Percentiles rank a stretch among this genome's conserved stretches.
phyloP scores from a whole-genome alignment of 2,888 invertebrate genomes.

The Sphaerophoria taeniata region DNA sequence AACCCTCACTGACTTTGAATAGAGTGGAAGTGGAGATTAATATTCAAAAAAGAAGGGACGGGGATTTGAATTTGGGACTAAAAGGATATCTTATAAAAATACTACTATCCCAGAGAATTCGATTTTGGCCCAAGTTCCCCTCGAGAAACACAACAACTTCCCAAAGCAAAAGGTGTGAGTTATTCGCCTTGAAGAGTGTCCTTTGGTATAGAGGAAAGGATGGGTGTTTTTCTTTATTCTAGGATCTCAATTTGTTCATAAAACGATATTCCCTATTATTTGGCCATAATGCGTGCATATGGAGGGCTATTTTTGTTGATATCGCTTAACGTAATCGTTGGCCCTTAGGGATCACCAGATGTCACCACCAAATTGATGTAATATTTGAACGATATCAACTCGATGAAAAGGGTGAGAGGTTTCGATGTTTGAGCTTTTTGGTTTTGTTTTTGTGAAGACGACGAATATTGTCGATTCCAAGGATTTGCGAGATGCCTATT shows the following conservation, averaged over 20 bases:
- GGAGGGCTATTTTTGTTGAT: conserved; percentile 71
- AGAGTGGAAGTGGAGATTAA: conserved; percentile 60
- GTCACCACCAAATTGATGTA: conserved; percentile 73
- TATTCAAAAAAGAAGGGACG: conserved; percentile 28
- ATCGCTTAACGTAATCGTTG: conserved; percentile 70
- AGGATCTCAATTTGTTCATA: conserved; percentile 69
- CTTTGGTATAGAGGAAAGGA: neutral
- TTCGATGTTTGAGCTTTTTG: conserved; percentile 18
- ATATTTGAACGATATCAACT: conserved; percentile 47
- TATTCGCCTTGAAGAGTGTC: neutral
- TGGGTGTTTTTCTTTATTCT: conserved; percentile 35
- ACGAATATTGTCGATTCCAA: conserved; percentile 58
- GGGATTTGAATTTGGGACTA: conserved; percentile 4
- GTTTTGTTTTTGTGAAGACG: conserved; percentile 26
- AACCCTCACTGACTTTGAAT: conserved; percentile 53
- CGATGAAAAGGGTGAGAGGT: conserved; percentile 39
- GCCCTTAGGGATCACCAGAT: conserved; percentile 71
- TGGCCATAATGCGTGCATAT: conserved; percentile 72
- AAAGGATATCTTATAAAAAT: conserved; percentile 36
- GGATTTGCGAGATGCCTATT: conserved; percentile 38
- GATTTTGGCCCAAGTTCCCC: conserved; percentile 20
- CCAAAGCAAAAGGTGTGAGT: neutral
- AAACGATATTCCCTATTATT: conserved; percentile 73
- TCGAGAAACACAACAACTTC: neutral
- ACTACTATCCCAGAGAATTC: conserved; percentile 28